Evolutionary conservation across 2,113 vertebrate genomes (phyloP).

Genomic region (Barnardius zonarius): DNA sequence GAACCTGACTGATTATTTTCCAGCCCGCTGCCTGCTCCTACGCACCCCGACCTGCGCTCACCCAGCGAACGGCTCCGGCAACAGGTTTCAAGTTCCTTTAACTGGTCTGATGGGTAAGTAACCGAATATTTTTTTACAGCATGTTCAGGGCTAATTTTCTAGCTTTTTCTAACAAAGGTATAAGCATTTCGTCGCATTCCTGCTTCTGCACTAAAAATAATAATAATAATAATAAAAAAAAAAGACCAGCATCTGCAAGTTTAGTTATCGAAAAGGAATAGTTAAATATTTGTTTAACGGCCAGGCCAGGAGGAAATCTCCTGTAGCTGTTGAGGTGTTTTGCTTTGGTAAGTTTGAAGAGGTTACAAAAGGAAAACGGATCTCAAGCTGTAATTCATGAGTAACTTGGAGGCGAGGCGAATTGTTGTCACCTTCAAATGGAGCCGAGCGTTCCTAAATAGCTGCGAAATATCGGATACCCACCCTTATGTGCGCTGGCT

Average conservation of each 20-base stretch:
- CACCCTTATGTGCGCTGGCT: not conserved
- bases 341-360: constrained; percentile 23
- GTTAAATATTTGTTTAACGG: constrained; percentile 65
- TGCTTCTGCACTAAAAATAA: constrained; percentile 48
- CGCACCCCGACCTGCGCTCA: not conserved
- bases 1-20: not conserved
- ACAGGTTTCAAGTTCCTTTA: constrained; percentile 3
- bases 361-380: constrained; percentile 14
- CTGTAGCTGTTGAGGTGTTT: constrained; percentile 51
- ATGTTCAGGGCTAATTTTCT: constrained; percentile 70
- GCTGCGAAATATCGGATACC: not conserved
- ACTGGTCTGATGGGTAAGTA: constrained; percentile 72
- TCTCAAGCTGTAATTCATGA: constrained; percentile 9
- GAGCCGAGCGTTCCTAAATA: not conserved
- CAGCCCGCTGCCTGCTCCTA: not conserved
- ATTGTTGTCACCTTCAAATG: not conserved
- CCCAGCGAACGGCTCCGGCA: not conserved
- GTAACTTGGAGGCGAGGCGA: not conserved
- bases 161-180: constrained; percentile 69
- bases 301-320: constrained; percentile 42
- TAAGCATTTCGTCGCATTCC: constrained; percentile 61
- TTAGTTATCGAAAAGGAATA: constrained; percentile 67
- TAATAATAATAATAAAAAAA: not conserved
- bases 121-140: constrained; percentile 75
- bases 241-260: constrained; percentile 39